Conservation (phyloP, 2,113 vertebrate genomes). For the Arothron firmamentum region DNA sequence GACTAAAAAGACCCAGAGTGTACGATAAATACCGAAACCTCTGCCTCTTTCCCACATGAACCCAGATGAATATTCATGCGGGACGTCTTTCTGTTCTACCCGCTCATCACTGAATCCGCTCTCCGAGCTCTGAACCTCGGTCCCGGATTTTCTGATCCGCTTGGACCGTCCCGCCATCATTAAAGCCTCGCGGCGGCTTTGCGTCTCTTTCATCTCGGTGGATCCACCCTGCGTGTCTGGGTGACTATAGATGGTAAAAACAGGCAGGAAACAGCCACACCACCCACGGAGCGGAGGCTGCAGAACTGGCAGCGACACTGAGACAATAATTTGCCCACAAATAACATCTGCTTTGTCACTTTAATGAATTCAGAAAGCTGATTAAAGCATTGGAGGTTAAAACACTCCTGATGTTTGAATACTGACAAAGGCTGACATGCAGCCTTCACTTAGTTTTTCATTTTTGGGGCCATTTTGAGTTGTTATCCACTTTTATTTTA, state of each 20-base stretch:
- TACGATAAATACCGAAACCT: conserved; percentile 14
- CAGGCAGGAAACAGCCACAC: conserved; percentile 40
- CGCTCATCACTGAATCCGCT: conserved; percentile 10
- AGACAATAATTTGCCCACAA: conserved; percentile 60
- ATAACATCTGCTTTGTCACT: conserved; percentile 54
- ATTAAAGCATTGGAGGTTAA: conserved; percentile 31
- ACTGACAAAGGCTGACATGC: conserved; percentile 21
- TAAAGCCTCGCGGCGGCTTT: conserved; percentile 22
- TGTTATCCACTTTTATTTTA: neutral
- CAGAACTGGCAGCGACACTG: conserved; percentile 44
- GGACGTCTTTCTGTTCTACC: conserved; percentile 7
- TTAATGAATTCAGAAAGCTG: conserved; percentile 35
- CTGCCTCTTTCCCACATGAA: conserved; percentile 1
- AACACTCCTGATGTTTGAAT: neutral
- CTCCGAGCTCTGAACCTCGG: conserved; percentile 30
- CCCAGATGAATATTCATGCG: conserved; percentile 18
- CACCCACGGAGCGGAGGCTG: conserved; percentile 64
- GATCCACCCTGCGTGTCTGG: conserved; percentile 30
- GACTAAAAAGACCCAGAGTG: conserved; percentile 15
- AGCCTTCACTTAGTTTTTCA: neutral
- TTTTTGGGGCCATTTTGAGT: no score
- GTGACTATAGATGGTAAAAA: conserved; percentile 34
- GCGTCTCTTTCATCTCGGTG: conserved; percentile 12
- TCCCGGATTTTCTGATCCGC: conserved; percentile 27
- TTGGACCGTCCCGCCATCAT: conserved; percentile 28